phyloP scores from a whole-genome alignment of 2,797 vertebrate species.

The Nothura maculosa region DNA sequence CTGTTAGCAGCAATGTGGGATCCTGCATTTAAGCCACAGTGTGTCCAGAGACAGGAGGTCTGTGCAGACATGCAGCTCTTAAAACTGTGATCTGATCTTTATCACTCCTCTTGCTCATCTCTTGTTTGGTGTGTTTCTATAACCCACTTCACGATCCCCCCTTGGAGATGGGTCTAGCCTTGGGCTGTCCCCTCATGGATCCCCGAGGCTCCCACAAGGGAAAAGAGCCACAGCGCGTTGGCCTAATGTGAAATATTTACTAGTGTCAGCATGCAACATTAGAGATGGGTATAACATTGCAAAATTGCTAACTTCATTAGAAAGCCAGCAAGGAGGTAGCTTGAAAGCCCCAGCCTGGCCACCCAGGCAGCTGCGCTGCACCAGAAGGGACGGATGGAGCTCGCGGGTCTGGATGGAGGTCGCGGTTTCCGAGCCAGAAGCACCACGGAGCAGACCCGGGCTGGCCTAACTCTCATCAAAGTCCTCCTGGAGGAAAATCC shows the following conservation, averaged over 20 bases:
- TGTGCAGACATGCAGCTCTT: neutral
- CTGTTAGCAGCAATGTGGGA: neutral
- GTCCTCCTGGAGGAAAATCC: neutral
- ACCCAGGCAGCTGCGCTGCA: neutral
- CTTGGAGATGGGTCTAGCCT: neutral
- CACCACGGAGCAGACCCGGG: neutral
- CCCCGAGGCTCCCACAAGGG: neutral
- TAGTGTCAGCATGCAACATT: neutral
- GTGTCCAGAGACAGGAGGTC: neutral
- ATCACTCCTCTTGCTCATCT: neutral
- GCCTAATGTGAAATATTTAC: neutral
- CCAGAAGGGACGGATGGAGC: neutral
- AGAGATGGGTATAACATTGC: neutral
- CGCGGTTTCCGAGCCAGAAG: neutral
- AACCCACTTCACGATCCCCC: neutral
- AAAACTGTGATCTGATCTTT: neutral
- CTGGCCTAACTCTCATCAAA: neutral
- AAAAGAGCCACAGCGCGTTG: rapidly evolving
- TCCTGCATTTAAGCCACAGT: neutral
- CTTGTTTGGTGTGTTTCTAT: neutral
- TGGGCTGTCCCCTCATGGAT: neutral
- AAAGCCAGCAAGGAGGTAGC: neutral
- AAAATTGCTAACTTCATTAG: neutral
- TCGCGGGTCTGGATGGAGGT: rapidly evolving
- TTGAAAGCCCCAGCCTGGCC: neutral